These are phyloP conservation scores for Tetranychus urticae DNA, from an alignment of 1,140 invertebrate species.

Conservation along the genomic window DNA sequence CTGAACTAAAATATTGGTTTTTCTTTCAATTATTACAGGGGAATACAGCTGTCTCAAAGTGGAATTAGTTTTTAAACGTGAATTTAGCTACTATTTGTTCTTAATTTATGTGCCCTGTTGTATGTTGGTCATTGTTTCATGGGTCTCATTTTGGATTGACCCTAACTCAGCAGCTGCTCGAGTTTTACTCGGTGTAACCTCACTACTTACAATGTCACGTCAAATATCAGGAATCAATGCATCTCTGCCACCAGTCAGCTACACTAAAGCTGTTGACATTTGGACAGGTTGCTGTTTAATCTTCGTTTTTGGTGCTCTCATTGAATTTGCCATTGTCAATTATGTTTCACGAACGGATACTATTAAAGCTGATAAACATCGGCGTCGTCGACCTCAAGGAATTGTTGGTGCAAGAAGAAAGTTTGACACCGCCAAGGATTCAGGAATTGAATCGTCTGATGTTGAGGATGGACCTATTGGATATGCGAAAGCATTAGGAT, in stretches of 20 bases:
- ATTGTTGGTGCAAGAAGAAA: not conserved
- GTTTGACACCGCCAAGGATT: not conserved
- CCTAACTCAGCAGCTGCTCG: conserved; percentile 63
- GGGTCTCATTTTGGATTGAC: conserved; percentile 68
- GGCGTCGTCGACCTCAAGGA: not conserved
- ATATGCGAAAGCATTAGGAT: not conserved
- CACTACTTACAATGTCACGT: conserved; percentile 62
- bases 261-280: conserved; percentile 21
- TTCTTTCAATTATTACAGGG: not conserved
- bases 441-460: conserved; percentile 1
- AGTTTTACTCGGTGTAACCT: conserved; percentile 70
- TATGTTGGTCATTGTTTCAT: conserved; percentile 18
- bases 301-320: conserved; percentile 19
- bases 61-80: conserved; percentile 1
- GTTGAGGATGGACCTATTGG: not conserved
- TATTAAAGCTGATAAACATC: not conserved
- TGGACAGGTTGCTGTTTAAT: conserved; percentile 19
- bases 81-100: conserved; percentile 8
- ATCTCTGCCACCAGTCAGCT: conserved; percentile 40
- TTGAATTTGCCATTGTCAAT: conserved; percentile 21
- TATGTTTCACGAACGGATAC: conserved; percentile 10
- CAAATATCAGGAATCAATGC: conserved; percentile 75
- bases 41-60: conserved; percentile 7
- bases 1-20: not conserved
- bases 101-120: conserved; percentile 7